Base-by-base conservation (phyloP, 2,797 vertebrate genomes). In the Sebastes minor region DNA sequence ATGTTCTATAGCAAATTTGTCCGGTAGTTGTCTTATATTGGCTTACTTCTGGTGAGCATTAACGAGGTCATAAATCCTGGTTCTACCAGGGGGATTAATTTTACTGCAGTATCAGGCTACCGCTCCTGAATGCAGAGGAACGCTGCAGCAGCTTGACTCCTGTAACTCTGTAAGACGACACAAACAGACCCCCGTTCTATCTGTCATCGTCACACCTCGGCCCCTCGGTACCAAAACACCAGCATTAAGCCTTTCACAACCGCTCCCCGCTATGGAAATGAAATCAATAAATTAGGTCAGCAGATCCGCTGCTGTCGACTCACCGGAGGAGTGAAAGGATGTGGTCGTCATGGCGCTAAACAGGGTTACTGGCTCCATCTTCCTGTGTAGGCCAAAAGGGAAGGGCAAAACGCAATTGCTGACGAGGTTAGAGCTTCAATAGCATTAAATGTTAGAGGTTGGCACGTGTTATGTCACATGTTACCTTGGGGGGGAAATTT, bases 281-380 rank as follows among this genome's bases (percentile, higher is more conserved):
- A 68, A 81, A 82, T 84, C 55, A 76, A 52, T 84, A 60, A 78
- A 82, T 61, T 53, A 65, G 76, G 73, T 76, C 56, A 59, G 70
- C 68, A 16, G 52, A 72, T 70, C 77, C 71, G 67, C 78, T 46
- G 71, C 80, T 53, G 42, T 74, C 76, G 76, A 46, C 64, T 82
- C 70, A 52, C 27, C 8, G 23, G 62, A 52, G 49, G 57, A 80
- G 53, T 59, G 42, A 82, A 53, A 81, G 78, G 73, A 81, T 81
- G 67, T 62, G 71, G 66, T 80, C 65, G 25, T 74, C 23, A 30
- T 64, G 62, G 52, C 20, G 35, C 22, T 71, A 42, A 77, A 80
- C 57, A 38, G 11, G 46, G 71, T 81, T 74, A 74, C 79, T 23
- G 60, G 52, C 74, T 77, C 23, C 35, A 32, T 42, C 22, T 74